Conservation (phyloP, 2,888 invertebrate genomes). For the Mythimna lalbum region DNA sequence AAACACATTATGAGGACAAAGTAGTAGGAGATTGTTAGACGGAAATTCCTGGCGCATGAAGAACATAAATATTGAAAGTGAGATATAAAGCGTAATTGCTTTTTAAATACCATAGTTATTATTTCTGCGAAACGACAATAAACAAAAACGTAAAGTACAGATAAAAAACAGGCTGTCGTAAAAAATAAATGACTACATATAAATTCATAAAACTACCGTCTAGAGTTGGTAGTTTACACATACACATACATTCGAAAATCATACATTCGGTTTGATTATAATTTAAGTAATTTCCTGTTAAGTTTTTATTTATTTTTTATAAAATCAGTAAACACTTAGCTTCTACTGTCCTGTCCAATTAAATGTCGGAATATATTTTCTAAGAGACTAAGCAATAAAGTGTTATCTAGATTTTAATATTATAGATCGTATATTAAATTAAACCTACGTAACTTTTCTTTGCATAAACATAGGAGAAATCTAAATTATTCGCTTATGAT, state of each 20-base stretch:
- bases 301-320: conserved; percentile 1
- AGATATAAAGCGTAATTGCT: not conserved
- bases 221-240: too few species aligned
- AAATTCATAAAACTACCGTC: not conserved
- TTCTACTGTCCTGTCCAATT: conserved; percentile 4
- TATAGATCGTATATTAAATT: not conserved
- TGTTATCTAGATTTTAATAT: conserved; percentile 18
- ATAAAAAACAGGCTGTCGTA: not conserved
- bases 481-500: not conserved
- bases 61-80: too few species aligned
- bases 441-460: not conserved
- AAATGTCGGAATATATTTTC: conserved; percentile 31
- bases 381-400: conserved; percentile 8
- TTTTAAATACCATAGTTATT: not conserved
- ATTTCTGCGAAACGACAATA: conserved; percentile 6
- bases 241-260: too few species aligned
- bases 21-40: too few species aligned
- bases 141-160: conserved; percentile 15
- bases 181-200: not conserved
- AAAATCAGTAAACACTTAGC: conserved; percentile 4
- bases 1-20: too few species aligned
- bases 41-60: too few species aligned
- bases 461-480: conserved; percentile 14
- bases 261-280: not conserved
- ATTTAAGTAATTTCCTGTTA: not conserved